Evolutionary conservation across 2,888 invertebrate species (phyloP).

Genomic region (Ophion costatus): DNA sequence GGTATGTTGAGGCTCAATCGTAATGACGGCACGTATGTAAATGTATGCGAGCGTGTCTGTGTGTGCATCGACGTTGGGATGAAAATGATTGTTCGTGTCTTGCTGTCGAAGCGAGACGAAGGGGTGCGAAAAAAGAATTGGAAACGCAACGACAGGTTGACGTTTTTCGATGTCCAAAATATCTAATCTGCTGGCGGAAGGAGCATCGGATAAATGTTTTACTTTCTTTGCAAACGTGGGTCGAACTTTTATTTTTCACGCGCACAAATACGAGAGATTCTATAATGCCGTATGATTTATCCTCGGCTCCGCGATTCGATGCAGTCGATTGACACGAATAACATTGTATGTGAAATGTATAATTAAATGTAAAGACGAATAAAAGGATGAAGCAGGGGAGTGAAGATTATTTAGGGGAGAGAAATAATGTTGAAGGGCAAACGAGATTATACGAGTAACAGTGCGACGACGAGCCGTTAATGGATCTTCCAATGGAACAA

Average conservation of each 20-base stretch:
- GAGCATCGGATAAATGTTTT: constrained; percentile 29
- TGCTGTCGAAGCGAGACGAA: constrained; percentile 30
- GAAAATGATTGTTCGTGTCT: constrained; percentile 53
- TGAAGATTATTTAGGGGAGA: constrained; percentile 15
- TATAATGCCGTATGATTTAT: constrained; percentile 32
- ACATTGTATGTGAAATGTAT: constrained; percentile 56
- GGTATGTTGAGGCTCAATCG: constrained; percentile 14
- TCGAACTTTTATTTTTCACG: constrained; percentile 8
- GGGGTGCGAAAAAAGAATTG: constrained; percentile 16
- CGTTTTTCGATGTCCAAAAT: constrained; percentile 48
- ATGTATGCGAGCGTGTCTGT: constrained; percentile 22
- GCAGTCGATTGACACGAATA: constrained; percentile 55
- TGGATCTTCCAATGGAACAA: constrained; percentile 68
- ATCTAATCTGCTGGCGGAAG: constrained; percentile 60
- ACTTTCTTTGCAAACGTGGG: constrained; percentile 4
- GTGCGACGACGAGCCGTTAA: constrained; percentile 61
- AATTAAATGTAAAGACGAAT: constrained; percentile 54
- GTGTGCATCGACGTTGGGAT: neutral
- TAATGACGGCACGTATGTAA: neutral
- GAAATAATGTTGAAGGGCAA: constrained; percentile 31
- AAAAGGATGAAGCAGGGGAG: constrained; percentile 14
- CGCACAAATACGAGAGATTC: constrained; percentile 8
- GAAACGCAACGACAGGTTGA: constrained; percentile 27
- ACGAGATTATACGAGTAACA: constrained; percentile 40
- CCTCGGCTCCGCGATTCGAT: constrained; percentile 59